Conservation (phyloP, 2,797 vertebrate genomes). For the Thalassophryne amazonica region DNA sequence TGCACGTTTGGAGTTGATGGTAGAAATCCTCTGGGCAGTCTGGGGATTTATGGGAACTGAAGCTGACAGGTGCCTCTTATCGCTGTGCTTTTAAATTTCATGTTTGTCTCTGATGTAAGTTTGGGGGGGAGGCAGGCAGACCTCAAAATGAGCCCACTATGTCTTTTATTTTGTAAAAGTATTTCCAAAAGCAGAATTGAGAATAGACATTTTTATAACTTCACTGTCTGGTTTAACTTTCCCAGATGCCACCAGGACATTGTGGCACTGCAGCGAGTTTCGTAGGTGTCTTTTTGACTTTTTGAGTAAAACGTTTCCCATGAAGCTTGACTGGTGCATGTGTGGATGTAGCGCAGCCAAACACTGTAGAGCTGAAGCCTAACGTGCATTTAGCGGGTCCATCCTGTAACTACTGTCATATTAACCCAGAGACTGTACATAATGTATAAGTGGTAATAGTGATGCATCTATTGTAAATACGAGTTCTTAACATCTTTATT, state of each 20-base stretch:
- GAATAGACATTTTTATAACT: not conserved
- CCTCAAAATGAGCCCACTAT: no score
- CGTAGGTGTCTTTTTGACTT: not conserved
- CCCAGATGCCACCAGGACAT: not conserved
- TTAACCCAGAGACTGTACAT: slow-evolving; percentile 77
- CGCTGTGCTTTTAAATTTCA: not conserved
- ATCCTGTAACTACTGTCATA: slow-evolving; percentile 75
- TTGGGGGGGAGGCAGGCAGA: no score
- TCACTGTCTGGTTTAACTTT: slow-evolving; percentile 14
- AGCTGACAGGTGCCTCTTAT: not conserved
- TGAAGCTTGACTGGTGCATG: slow-evolving; percentile 50
- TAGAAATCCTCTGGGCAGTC: no score
- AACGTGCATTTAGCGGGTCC: slow-evolving; percentile 47
- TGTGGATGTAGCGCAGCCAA: slow-evolving; percentile 66
- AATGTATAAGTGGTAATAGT: slow-evolving; percentile 78
- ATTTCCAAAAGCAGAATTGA: not conserved
- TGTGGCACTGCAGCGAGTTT: slow-evolving; percentile 12
- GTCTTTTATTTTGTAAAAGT: not conserved
- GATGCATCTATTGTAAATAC: slow-evolving; percentile 76
- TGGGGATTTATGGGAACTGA: no score
- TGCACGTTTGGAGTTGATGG: no score
- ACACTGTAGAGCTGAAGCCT: slow-evolving; percentile 60
- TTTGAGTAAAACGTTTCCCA: slow-evolving; percentile 29
- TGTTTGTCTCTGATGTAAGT: not conserved
- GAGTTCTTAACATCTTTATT: slow-evolving; percentile 21